A percentile compares a stretch with the other conserved stretches of the same genome.
Evolutionary conservation across 1,140 invertebrate genomes (phyloP).

Genomic region (Lepidurus apus): DNA sequence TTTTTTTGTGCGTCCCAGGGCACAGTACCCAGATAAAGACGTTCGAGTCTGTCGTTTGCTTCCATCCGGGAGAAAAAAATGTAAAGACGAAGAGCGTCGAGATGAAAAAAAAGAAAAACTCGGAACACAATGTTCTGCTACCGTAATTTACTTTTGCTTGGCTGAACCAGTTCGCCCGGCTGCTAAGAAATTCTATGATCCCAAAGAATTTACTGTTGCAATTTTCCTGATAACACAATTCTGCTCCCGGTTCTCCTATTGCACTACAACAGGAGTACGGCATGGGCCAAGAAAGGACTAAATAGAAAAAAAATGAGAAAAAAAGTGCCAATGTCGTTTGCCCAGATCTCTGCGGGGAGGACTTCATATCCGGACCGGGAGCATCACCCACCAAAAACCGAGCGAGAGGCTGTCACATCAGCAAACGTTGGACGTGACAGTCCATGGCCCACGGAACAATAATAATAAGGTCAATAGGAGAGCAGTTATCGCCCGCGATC

Average conservation of each 20-base stretch:
- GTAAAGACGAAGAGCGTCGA: not conserved
- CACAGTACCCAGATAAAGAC: not conserved
- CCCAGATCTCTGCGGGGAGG: not conserved
- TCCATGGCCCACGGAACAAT: not conserved
- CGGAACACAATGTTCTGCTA: not conserved
- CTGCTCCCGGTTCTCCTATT: not conserved
- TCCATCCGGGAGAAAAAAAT: not conserved
- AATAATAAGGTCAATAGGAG: conserved; percentile 22
- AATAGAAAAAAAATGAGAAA: not conserved
- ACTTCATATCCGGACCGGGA: not conserved
- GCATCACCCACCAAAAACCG: not conserved
- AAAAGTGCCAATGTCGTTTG: not conserved
- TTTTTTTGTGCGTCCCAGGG: not conserved
- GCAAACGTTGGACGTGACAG: conserved; percentile 18
- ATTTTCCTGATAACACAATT: conserved; percentile 17
- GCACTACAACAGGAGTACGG: not conserved
- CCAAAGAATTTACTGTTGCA: not conserved
- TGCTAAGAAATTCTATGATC: not conserved
- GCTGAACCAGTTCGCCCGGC: not conserved
- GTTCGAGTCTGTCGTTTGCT: not conserved
- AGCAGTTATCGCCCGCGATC: not conserved
- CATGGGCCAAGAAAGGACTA: not conserved
- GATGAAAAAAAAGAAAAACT: conserved; percentile 10
- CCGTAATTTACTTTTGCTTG: not conserved
- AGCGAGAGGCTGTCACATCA: conserved; percentile 8